Evolutionary conservation across 2,113 vertebrate species (phyloP), one percentile per base, ranked within the genome.

Genomic region (Stigmatopora argus): DNA sequence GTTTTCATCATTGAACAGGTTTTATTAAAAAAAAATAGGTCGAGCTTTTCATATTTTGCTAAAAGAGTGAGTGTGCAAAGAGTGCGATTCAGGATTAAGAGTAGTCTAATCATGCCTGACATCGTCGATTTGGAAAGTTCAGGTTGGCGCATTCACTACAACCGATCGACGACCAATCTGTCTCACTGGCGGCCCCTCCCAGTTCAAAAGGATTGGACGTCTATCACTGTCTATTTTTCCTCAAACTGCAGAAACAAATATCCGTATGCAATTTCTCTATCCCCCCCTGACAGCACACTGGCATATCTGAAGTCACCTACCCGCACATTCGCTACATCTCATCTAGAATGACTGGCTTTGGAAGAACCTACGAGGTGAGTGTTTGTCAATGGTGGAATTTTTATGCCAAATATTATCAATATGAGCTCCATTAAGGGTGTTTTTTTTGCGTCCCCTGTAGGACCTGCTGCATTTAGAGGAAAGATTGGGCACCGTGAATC

Each of bases 281-380:
- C 57, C 59, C 15, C 77, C 38, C 58, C 48, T 59, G 31, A 9
- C 31, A 92, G 90, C 91, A 92, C 86, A 85, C 90, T 78, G 89
- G 90, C 80, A 89, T 92, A 85, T 90, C 91, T 70, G 91, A 92
- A 80, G 88, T 92, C 78, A 91, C 91, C 87, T 99, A 99, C 87
- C 97, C 97, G 83, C 97, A 99, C 86, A 99, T 99, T 88, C 95
- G 97, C 85, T 99, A 99, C 89, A 99, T 99, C 91, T 99, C 97
- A 88, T 99, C 97, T 77, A 93, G 96, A 91, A 92, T 99, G 93
- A 95, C 96, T 87, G 94, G 94, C 89, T 90, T 92, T 79, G 90
- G 90, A 83, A 89, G 90, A 89, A 99, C 95, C 81, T 98, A 98
- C 80, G 97, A 99, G 94, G 97, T 99, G 90, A 93, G 72, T 11